Conservation (phyloP, 1,140 invertebrate species). For the Camponotus floridanus region DNA sequence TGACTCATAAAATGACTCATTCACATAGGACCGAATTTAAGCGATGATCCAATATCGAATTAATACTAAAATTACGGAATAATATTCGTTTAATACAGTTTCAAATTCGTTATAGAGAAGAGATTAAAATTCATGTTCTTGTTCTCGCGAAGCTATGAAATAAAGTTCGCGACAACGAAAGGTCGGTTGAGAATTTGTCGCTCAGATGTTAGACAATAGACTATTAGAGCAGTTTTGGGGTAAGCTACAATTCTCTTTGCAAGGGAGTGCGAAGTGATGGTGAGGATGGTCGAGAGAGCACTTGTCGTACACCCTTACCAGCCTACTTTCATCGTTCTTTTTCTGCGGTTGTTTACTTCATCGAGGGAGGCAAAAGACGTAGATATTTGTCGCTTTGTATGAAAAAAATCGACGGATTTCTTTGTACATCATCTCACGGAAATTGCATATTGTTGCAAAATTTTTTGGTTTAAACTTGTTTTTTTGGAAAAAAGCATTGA, state of each 20-base stretch:
- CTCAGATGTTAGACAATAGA: slow-evolving; percentile 74
- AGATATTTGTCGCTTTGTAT: slow-evolving; percentile 43
- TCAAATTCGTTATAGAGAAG: not conserved
- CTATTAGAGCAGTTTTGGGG: slow-evolving; percentile 74
- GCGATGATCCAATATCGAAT: not conserved
- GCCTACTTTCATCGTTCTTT: slow-evolving; percentile 39
- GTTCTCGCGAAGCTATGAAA: slow-evolving; percentile 28
- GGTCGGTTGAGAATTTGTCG: slow-evolving; percentile 62
- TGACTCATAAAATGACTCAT: not conserved
- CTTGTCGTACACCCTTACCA: slow-evolving; percentile 46
- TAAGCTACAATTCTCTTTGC: slow-evolving; percentile 61
- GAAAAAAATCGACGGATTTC: slow-evolving; percentile 51
- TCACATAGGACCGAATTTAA: too few species aligned
- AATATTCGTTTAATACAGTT: slow-evolving; percentile 4
- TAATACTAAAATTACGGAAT: slow-evolving; percentile 32
- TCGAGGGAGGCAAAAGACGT: not conserved
- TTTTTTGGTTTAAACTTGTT: slow-evolving; percentile 33
- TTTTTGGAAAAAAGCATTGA: not conserved
- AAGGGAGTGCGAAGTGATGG: slow-evolving; percentile 22
- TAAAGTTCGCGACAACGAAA: slow-evolving; percentile 36
- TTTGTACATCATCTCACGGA: slow-evolving; percentile 53
- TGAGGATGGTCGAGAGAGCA: slow-evolving; percentile 55
- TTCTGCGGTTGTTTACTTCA: slow-evolving; percentile 62
- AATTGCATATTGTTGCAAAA: slow-evolving; percentile 36
- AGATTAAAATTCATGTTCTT: not conserved